Conservation (phyloP, 2,113 vertebrate species). For the Arizona elegans region DNA sequence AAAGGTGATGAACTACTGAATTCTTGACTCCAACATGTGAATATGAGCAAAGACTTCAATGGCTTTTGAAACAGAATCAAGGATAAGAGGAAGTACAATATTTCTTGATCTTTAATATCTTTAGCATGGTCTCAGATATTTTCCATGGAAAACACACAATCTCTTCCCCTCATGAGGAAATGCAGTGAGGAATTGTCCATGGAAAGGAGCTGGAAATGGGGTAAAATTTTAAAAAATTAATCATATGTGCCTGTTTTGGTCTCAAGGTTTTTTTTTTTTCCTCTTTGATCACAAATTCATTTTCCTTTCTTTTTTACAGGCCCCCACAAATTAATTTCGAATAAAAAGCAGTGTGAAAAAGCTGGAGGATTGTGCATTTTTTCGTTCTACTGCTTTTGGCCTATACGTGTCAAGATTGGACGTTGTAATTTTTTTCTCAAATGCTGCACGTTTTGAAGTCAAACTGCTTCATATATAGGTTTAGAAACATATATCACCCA, state of each 20-base stretch:
- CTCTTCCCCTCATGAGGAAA: neutral
- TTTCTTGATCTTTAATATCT: neutral
- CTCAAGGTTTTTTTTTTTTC: neutral
- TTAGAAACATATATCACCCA: neutral
- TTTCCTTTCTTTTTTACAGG: neutral
- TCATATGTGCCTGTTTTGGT: neutral
- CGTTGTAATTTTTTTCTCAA: neutral
- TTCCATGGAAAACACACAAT: neutral
- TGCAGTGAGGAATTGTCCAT: neutral
- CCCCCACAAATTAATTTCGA: too few relatives aligned
- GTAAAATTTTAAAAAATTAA: neutral
- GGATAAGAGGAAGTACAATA: neutral
- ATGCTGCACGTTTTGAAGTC: neutral
- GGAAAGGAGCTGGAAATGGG: neutral
- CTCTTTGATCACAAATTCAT: neutral
- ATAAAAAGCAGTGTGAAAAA: neutral
- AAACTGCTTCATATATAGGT: neutral
- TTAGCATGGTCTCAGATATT: neutral
- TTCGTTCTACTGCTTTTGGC: rapidly evolving
- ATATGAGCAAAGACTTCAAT: neutral
- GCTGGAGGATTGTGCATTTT: neutral
- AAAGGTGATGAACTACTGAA: neutral
- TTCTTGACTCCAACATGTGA: neutral
- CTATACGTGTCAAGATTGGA: neutral
- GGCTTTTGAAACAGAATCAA: neutral